A percentile compares a stretch with the other conserved stretches of the same genome.
Evolutionary conservation across 37 sponge, comb jelly and placozoan genomes (phyloP).

Genomic region (Crambe crambe): DNA sequence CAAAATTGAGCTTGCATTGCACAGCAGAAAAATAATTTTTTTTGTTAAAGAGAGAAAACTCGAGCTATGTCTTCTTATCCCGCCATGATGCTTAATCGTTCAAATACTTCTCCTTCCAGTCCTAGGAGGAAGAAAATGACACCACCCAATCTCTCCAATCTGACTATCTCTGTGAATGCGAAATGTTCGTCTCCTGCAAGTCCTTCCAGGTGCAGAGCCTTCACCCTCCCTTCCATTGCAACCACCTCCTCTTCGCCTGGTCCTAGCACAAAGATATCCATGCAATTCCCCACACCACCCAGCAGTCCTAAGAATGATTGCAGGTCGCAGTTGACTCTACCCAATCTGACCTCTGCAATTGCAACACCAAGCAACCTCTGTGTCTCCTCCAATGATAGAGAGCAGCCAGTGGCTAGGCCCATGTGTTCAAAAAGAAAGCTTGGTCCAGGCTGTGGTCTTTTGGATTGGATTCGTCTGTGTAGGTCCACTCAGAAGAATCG

Average conservation of each 20-base stretch:
- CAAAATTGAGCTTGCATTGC: too few species aligned
- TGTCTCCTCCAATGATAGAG: neutral
- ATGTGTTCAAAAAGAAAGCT: slow-evolving; percentile 18
- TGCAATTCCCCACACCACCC: neutral
- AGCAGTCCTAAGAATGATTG: neutral
- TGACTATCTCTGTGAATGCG: too few species aligned
- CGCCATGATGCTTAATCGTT: too few species aligned
- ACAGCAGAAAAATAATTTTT: too few species aligned
- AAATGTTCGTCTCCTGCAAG: neutral
- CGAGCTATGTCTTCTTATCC: too few species aligned
- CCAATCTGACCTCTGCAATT: neutral
- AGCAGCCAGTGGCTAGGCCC: neutral
- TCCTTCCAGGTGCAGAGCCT: too few species aligned
- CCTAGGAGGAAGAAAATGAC: too few species aligned
- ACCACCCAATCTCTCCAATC: too few species aligned
- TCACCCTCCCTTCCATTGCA: neutral
- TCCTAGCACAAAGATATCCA: neutral
- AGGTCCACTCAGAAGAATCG: slow-evolving; percentile 46
- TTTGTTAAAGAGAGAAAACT: too few species aligned
- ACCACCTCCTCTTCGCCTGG: neutral
- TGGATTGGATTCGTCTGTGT: slow-evolving; percentile 91
- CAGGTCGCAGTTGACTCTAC: neutral
- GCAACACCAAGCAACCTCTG: neutral
- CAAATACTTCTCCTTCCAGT: too few species aligned
- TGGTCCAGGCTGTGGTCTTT: slow-evolving; percentile 82